Evolutionary conservation across 2,113 vertebrate genomes (phyloP), one percentile per base, ranked within the genome.

Genomic region (Aspidoscelis tigris): DNA sequence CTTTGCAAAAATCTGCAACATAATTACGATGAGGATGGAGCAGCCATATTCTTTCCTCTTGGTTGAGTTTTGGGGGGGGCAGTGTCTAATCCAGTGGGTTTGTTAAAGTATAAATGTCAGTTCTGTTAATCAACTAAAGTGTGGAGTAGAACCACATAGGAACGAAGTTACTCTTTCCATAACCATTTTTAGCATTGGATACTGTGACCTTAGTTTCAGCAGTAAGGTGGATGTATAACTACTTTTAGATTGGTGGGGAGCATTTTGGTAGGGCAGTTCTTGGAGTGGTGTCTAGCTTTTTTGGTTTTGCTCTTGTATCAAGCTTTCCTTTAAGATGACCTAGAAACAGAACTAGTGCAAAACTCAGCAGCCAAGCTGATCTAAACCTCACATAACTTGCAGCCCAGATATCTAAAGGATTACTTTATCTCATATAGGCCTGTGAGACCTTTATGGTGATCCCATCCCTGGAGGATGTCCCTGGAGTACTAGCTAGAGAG

Each of bases 281-380:
- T 69, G n/a, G 50, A 39, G 22, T 12, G 41, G 7, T 50, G 12
- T n/a, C 9, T 50, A 5, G 5, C 47, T 9, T 50, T 9, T 68
- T 33, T 14, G 74, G 14, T 20, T 0, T 0, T 6, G 0, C 0
- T 0, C 69, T 50, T 24, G 33, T 33, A 33, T 33, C 33, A 33
- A 33, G 33, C 33, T 33, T 33, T 33, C 33, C 33, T 33, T 33
- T 33, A 33, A 33, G 33, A 33, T 33, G 33, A 33, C 33, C 33
- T 33, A 33, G 33, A 33, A 33, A 33, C 33, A 33, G 33, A 33
- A 33, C 33, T 33, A 33, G 33, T 33, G 33, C 33, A 33, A 33
- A 33, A 33, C 33, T 33, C 33, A 33, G 33, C 33, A 33, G 33
- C 33, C 33, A 33, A 33, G 33, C 33, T 50, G 47, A 50, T 50